Base-by-base conservation (phyloP, 2,797 vertebrate genomes). In the Acanthurus tractus region DNA sequence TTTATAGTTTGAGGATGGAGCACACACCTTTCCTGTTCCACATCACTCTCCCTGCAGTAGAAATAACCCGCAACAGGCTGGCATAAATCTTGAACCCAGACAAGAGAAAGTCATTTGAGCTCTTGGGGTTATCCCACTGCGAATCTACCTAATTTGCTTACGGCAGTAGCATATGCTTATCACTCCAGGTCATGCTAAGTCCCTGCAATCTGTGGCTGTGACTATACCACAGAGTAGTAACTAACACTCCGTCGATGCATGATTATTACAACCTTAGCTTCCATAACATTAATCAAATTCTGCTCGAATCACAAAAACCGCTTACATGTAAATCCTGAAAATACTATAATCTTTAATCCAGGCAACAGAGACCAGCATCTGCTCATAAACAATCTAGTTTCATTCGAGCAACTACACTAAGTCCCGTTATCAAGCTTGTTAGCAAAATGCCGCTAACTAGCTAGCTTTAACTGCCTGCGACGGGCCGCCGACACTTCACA, bases 381-480 rank as follows among this genome's bases (percentile, higher is more conserved):
- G 70, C n/a, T 18, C 46, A 20, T 65, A 76, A 78, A 70, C 63
- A 74, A 73, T 75, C 70, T 48, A 38, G 22, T 70, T 85, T 67
- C 67, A 73, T n/a, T 66, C 55, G 59, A 54, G 73, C 81, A 73
- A 61, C 81, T 36, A 55, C 77, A 68, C 75, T 63, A 81, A 87
- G 61, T 86, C 85, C 90, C 88, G 89, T 89, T 91, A 90, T 90
- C 65, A 84, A 83, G 92, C 93, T 89, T 2, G 91, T 90, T 93
- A 93, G 88, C 91, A 74, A 59, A 80, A 76, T 61, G 78, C 78
- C 85, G 89, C 92, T 93, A 93, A 93, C 91, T 94, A 92, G 92
- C 87, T 93, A 88, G 88, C 87, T 88, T 76, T 89, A 83, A 85
- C 71, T 86, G 81, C 55, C 71, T 59, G 83, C 79, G 63, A 74